Percentiles rank a stretch among this genome's conserved stretches.
Evolutionary conservation across 2,113 vertebrate species (phyloP).

Genomic region (Siniperca chuatsi): DNA sequence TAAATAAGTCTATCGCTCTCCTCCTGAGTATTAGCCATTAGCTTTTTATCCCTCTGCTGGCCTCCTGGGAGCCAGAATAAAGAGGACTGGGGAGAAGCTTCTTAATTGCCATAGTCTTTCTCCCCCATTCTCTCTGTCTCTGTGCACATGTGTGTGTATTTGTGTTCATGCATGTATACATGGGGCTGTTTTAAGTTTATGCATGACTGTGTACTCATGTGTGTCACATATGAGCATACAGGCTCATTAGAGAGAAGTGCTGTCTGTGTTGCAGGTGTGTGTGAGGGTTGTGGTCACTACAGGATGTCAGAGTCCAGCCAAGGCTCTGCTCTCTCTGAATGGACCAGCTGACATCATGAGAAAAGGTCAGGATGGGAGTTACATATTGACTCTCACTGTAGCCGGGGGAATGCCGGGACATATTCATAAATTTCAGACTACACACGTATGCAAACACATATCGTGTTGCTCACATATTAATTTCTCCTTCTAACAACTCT

Average conservation of each 20-base stretch:
- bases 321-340: neutral
- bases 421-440: neutral
- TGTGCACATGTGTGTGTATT: neutral
- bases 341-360: conserved; percentile 12
- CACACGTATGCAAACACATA: neutral
- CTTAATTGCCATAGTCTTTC: conserved; percentile 38
- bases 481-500: neutral
- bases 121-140: neutral
- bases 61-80: conserved; percentile 48
- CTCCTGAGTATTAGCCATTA: conserved; percentile 62
- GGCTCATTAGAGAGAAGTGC: neutral
- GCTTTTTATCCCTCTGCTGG: conserved; percentile 48
- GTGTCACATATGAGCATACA: neutral
- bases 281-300: conserved; percentile 4
- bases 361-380: conserved; percentile 6
- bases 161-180: conserved; percentile 22
- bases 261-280: neutral
- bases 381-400: neutral
- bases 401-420: neutral
- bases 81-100: conserved; percentile 33
- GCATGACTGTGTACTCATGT: neutral
- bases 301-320: neutral
- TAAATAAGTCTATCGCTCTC: conserved; percentile 62
- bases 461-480: neutral
- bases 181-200: neutral